phyloP scores from a whole-genome alignment of 2,113 vertebrate species.

The Opisthocomus hoazin region DNA sequence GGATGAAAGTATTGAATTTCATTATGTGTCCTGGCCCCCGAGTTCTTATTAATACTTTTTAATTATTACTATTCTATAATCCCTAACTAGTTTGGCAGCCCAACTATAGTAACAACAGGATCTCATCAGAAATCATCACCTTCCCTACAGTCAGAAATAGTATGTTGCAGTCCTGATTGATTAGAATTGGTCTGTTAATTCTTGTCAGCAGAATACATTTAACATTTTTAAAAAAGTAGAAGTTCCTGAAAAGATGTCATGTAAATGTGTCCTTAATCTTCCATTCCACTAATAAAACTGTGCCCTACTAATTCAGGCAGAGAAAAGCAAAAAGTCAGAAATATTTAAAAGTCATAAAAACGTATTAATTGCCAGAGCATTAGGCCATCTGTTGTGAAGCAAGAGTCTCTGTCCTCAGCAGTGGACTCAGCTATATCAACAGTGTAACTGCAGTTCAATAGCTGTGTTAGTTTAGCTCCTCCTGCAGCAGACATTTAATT shows the following conservation, averaged over 20 bases:
- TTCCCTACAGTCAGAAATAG: not conserved
- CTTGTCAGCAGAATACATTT: not conserved
- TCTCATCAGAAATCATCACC: not conserved
- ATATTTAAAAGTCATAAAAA: slow-evolving; percentile 56
- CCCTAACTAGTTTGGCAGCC: not conserved
- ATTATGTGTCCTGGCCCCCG: not conserved
- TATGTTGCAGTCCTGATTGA: not conserved
- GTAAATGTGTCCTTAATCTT: not conserved
- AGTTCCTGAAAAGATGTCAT: not conserved
- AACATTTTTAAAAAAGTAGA: not conserved
- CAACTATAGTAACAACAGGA: not conserved
- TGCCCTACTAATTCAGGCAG: not conserved
- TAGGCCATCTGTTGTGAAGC: slow-evolving; percentile 30
- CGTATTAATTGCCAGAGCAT: slow-evolving; percentile 43
- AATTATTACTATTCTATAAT: not conserved
- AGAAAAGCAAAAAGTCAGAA: slow-evolving; percentile 53
- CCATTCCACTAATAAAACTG: not conserved
- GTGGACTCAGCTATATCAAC: slow-evolving; percentile 15
- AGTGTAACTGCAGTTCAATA: slow-evolving; percentile 1
- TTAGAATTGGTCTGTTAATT: not conserved
- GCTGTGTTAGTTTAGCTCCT: slow-evolving; percentile 17
- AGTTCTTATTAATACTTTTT: not conserved
- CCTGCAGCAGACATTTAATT: slow-evolving; percentile 54
- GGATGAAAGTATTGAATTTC: not conserved
- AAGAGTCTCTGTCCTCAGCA: slow-evolving; percentile 19